Evolutionary conservation across 2,888 invertebrate species (phyloP), one percentile per base, ranked within the genome.

Genomic region (Cosmia trapezina): DNA sequence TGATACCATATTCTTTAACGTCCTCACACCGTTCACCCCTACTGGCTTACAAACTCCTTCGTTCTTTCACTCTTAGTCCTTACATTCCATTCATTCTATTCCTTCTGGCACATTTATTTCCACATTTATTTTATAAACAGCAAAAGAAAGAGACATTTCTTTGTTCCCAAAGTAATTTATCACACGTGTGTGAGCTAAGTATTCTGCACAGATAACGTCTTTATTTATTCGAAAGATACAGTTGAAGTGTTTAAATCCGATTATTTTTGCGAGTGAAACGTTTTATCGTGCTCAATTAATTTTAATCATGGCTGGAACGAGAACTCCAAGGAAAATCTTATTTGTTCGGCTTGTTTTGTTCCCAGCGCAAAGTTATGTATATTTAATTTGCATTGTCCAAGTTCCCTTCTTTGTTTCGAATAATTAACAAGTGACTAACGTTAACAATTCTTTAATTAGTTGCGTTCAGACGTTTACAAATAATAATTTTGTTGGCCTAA

Each of bases 331-430:
- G 49, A 60, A 76, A 83, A 73, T 67, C 54, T 64, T 67, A 73
- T 81, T 76, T 73, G 57, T 69, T 49, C 14, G 33, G 11, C 22
- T 11, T 80, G 67, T 76, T 81, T 83, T 75, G 70, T 73, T 61
- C 37, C n/a, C 56, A 53, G 56, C 67, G 17, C 45, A 37, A 67
- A 76, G 62, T 77, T 72, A 66, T 81, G 75, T 76, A 78, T 81
- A 85, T 78, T 84, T 81, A 75, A 85, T 85, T 83, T 70, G 41
- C 51, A 81, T 74, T 82, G 76, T 79, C 57, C 57, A 68, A 77
- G 75, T 62, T 73, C 12, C 53, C 49, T 41, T 75, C 70, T 83
- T 81, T 78, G 75, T 77, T 72, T 41, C 28, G 56, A 72, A 75
- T 78, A 75, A 73, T 67, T 71, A 75, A 76, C 56, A 68, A 78